Conservation (phyloP, 2,797 vertebrate species). For the Ceryle rudis region DNA sequence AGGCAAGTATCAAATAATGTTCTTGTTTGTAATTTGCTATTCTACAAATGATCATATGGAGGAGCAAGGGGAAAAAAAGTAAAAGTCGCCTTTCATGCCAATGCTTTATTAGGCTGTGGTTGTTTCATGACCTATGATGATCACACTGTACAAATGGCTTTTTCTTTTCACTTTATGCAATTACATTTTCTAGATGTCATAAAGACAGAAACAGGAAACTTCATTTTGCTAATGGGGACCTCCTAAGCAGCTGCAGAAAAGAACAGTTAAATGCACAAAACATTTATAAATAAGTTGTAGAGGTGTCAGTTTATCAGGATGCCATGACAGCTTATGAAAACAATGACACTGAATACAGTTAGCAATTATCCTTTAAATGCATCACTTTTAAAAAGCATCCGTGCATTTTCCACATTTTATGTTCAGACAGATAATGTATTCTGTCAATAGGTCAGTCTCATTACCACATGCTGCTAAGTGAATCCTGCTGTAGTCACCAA, state of each 20-base stretch:
- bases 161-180: constrained; percentile 20
- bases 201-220: constrained; percentile 3
- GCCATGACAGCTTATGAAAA: neutral
- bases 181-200: constrained; percentile 36
- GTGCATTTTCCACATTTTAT: neutral
- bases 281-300: neutral
- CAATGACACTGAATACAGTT: neutral
- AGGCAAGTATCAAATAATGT: constrained; percentile 36
- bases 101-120: neutral
- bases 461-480: neutral
- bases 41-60: constrained; percentile 31
- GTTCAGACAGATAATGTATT: constrained; percentile 31
- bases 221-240: neutral
- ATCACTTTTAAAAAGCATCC: neutral
- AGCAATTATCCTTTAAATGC: neutral
- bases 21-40: neutral
- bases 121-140: constrained; percentile 15
- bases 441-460: constrained; percentile 48
- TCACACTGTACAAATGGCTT: neutral
- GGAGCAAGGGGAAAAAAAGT: neutral
- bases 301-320: neutral
- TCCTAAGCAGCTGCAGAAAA: constrained; percentile 5
- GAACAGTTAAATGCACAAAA: neutral
- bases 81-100: neutral
- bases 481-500: neutral